Base-by-base conservation (phyloP, 2,113 vertebrate species). In the Zosterops pallidus region DNA sequence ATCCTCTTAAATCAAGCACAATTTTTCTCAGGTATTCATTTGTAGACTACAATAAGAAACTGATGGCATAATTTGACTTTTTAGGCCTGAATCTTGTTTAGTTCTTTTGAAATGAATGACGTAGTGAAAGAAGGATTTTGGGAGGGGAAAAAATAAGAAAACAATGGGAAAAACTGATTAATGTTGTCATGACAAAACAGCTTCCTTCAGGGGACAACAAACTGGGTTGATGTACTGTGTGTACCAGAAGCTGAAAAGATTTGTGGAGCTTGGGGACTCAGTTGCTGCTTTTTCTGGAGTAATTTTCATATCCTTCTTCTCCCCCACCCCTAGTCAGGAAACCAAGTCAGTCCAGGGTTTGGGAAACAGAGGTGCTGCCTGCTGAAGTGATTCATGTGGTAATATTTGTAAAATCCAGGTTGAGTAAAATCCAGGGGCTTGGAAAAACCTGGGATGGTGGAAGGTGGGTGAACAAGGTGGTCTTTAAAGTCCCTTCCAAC, bases 141-240 rank as follows among this genome's bases (percentile, higher is more conserved):
- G 29, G 77, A 65, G 21, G 21, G 19, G 29, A 62, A 87, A 6
- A 44, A 14, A 26, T 19, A 15, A 44, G 56, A 77, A 84, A 93
- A 93, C 92, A 91, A 89, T 67, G 26, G 68, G 44, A 74, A 49
- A 63, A 83, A 21, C 4, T 56, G 75, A 55, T 80, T 71, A 63
- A 57, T 47, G 47, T 39, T 76, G 35, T 37, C 13, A 57, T 78
- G 70, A 89, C 62, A 78, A 92, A 94, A 52, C 17, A 59, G 14
- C n/a, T 96, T 62, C 93, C 94, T 90, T 91, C 69, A 63, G 92
- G 84, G 90, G 81, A 84, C 84, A 90, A 33, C 67, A 94, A 72
- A 63, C 26, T 37, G 77, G 9, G 64, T 47, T 74, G 77, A 89
- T 82, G 62, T 76, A 44, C 65, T 84, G 47, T 39, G 62, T 2